Percentiles rank a stretch among this genome's conserved stretches.
Conservation (phyloP, 2,113 vertebrate genomes). For the Azemiops feae region DNA sequence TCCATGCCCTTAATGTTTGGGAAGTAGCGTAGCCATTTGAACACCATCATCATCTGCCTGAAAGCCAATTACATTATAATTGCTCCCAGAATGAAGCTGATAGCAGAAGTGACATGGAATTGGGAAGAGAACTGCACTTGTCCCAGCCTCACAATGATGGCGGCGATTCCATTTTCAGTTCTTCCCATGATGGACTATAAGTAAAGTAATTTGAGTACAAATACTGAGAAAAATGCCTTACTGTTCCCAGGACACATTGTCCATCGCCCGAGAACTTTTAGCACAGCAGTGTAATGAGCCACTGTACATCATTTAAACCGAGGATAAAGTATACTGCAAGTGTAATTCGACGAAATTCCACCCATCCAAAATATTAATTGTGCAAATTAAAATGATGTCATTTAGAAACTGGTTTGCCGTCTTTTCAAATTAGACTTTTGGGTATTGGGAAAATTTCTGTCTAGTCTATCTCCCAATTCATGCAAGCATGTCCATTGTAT, state of each 20-base stretch:
- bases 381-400: background rate
- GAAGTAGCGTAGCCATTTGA: conserved; percentile 27
- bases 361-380: background rate
- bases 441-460: background rate
- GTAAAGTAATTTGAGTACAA: conserved; percentile 28
- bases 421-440: background rate
- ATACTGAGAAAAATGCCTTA: background rate
- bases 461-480: background rate
- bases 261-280: background rate
- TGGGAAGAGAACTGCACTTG: background rate
- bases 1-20: conserved; percentile 30
- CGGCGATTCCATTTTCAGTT: background rate
- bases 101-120: conserved; percentile 18
- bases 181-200: conserved; percentile 16
- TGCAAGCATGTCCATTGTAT: background rate
- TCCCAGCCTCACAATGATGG: background rate
- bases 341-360: background rate
- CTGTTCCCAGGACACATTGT: conserved; percentile 1
- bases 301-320: background rate
- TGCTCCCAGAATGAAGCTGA: conserved; percentile 23
- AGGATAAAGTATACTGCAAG: background rate
- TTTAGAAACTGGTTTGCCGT: background rate
- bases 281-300: background rate
- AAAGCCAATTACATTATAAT: conserved; percentile 34
- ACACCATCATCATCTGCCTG: conserved; percentile 37